Conservation (phyloP, 2,797 vertebrate species). For the Myiothlypis coronata region DNA sequence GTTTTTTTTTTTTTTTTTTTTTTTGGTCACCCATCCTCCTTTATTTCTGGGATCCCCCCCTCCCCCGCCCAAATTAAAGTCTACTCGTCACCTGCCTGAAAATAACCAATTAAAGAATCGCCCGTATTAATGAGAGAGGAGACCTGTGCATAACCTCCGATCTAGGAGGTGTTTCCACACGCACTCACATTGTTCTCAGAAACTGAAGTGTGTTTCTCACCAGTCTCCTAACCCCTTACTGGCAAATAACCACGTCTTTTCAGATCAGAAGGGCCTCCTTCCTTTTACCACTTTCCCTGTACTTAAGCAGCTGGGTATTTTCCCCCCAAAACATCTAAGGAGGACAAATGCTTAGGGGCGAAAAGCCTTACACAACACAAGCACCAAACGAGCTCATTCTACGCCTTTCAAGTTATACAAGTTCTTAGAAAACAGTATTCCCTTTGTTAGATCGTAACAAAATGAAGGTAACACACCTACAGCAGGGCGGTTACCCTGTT, state of each 20-base stretch:
- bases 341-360: slow-evolving; percentile 51
- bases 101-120: slow-evolving; percentile 59
- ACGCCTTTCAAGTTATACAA: slow-evolving; percentile 58
- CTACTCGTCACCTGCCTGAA: slow-evolving; percentile 70
- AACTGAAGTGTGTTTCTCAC: not conserved
- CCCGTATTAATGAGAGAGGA: not conserved
- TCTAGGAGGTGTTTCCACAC: not conserved
- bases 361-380: slow-evolving; percentile 50
- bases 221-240: not conserved
- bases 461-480: slow-evolving; percentile 57
- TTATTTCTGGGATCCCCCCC: not conserved
- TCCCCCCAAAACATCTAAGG: not conserved
- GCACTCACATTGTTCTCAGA: slow-evolving; percentile 19
- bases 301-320: slow-evolving; percentile 2
- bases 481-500: slow-evolving; percentile 46
- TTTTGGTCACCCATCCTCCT: not conserved
- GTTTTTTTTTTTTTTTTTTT: not conserved
- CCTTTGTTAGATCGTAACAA: slow-evolving; percentile 47
- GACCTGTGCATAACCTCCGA: not conserved
- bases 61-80: not conserved
- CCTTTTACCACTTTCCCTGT: slow-evolving; percentile 26
- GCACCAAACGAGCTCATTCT: slow-evolving; percentile 41
- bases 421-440: slow-evolving; percentile 62
- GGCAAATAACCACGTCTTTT: not conserved
- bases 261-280: slow-evolving; percentile 40